phyloP scores from a whole-genome alignment of 2,888 invertebrate genomes.

The Theretra japonica region DNA sequence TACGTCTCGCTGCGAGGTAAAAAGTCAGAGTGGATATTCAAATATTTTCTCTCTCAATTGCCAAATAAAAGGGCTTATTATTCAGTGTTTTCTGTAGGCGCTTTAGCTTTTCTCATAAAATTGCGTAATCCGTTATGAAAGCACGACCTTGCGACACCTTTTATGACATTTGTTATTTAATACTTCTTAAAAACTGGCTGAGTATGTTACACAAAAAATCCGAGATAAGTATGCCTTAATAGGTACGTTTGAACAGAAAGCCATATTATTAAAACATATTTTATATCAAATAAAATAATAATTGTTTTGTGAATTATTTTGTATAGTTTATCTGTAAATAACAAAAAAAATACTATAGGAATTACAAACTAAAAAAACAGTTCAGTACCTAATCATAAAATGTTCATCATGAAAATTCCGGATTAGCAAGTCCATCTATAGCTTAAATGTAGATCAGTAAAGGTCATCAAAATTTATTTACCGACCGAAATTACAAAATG shows the following conservation, averaged over 20 bases:
- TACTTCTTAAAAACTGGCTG: not conserved
- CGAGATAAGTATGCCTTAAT: not conserved
- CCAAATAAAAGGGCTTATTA: not conserved
- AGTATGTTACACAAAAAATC: not conserved
- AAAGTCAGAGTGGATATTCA: not conserved
- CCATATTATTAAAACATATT: not conserved
- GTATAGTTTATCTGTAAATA: too few species aligned
- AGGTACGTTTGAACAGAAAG: not conserved
- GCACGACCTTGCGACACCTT: not conserved
- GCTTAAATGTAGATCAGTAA: not conserved
- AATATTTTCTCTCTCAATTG: conserved; percentile 5
- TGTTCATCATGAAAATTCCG: not conserved
- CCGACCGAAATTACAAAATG: not conserved
- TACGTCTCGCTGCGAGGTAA: not conserved
- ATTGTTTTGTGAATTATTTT: too few species aligned
- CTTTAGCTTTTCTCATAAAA: not conserved
- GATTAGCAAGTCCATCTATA: not conserved
- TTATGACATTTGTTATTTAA: not conserved
- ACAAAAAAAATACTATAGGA: too few species aligned
- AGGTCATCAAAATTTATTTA: not conserved
- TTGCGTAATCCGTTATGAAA: not conserved
- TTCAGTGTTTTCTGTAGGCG: not conserved
- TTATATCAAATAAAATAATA: too few species aligned
- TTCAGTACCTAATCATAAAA: not conserved
- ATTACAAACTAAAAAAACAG: not conserved